phyloP scores from a whole-genome alignment of 35 echinoderm and acorn worm genomes.

The Nesometra sesokonis region DNA sequence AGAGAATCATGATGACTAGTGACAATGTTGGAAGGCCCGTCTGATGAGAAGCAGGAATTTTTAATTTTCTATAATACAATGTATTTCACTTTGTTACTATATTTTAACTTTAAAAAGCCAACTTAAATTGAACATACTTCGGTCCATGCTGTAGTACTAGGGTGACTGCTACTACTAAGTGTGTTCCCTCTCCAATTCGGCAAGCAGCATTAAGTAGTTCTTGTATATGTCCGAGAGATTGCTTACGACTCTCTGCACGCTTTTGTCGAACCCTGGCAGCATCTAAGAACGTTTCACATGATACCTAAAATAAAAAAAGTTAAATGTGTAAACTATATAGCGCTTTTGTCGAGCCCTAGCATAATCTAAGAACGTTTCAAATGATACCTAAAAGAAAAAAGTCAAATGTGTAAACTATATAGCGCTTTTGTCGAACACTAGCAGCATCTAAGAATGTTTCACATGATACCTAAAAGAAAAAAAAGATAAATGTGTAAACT shows the following conservation, averaged over 20 bases:
- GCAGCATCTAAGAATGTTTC: slow-evolving; percentile 54
- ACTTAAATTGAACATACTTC: slow-evolving; percentile 24
- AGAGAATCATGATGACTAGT: too few relatives aligned
- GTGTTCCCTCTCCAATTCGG: slow-evolving; percentile 41
- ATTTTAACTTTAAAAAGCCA: too few relatives aligned
- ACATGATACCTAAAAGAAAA: slow-evolving; percentile 36
- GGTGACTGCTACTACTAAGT: slow-evolving; percentile 50
- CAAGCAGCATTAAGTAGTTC: slow-evolving; percentile 48
- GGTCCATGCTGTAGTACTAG: slow-evolving; percentile 62
- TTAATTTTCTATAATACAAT: too few relatives aligned
- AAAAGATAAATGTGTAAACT: too few relatives aligned
- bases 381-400: too few relatives aligned
- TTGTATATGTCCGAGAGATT: slow-evolving; percentile 49
- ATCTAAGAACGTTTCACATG: slow-evolving; percentile 40
- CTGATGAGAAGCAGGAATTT: too few relatives aligned
- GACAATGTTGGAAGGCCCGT: too few relatives aligned
- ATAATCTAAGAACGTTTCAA: too few relatives aligned
- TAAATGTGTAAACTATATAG: too few relatives aligned
- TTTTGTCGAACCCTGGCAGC: slow-evolving; percentile 30
- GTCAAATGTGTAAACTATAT: too few relatives aligned
- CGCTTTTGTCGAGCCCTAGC: too few relatives aligned
- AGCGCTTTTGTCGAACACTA: slow-evolving; percentile 20
- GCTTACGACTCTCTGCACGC: slow-evolving; percentile 45
- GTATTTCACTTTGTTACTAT: too few relatives aligned
- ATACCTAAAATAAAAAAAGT: slow-evolving; percentile 27